These are phyloP conservation scores for Musca vetustissima DNA, from an alignment of 1,140 invertebrate genomes.

Conservation along the genomic window DNA sequence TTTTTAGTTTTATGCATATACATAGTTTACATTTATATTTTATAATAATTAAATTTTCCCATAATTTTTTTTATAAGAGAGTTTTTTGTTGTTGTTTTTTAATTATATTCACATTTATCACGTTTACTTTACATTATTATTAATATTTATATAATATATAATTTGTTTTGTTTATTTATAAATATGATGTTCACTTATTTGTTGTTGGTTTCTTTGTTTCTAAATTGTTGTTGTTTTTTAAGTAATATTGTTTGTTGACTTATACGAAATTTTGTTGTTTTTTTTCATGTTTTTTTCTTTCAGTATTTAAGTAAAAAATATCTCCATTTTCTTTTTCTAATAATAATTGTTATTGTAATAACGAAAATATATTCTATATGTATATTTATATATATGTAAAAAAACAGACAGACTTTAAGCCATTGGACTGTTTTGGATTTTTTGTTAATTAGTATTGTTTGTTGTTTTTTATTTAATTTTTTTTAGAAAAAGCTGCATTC, in stretches of 20 bases:
- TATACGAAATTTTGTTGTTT: slow-evolving; percentile 19
- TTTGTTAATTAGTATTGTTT: no score
- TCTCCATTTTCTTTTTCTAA: neutral
- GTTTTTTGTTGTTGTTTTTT: neutral
- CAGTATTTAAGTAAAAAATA: slow-evolving; percentile 20
- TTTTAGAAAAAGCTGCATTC: slow-evolving; percentile 27
- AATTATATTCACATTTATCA: slow-evolving; percentile 25
- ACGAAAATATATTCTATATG: slow-evolving; percentile 23
- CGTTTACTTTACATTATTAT: slow-evolving; percentile 20
- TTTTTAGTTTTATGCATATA: slow-evolving; percentile 14
- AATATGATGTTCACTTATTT: slow-evolving; percentile 22
- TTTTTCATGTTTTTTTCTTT: slow-evolving; percentile 7
- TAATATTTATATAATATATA: neutral
- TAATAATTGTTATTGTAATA: neutral
- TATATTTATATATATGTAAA: no score
- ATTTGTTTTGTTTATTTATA: neutral
- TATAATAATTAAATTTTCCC: neutral
- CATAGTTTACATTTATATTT: slow-evolving; percentile 20
- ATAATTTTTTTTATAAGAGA: slow-evolving; percentile 11
- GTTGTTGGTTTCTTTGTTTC: neutral
- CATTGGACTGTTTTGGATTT: slow-evolving; percentile 22
- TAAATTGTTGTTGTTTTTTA: no score
- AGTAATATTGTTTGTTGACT: slow-evolving; percentile 9
- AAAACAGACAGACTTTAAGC: slow-evolving; percentile 24
- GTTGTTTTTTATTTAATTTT: slow-evolving; percentile 14